These are phyloP conservation scores for Tribolium madens DNA, from an alignment of 1,140 invertebrate genomes.

Conservation along the genomic window DNA sequence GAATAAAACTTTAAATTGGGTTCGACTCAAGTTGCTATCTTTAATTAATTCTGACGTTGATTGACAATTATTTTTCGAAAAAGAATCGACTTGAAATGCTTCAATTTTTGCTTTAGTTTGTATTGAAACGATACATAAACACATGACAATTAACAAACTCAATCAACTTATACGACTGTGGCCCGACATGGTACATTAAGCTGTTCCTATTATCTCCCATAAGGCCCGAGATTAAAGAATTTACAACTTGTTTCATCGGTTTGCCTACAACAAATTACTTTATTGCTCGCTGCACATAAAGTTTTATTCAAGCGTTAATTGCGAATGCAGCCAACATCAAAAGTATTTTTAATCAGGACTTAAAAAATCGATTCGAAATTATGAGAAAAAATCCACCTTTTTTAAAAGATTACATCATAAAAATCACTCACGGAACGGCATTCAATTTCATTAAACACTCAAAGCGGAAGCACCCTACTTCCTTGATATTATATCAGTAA, in stretches of 20 bases:
- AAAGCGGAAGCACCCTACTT: conserved; percentile 30
- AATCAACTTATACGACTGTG: conserved; percentile 51
- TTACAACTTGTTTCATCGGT: conserved; percentile 45
- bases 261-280: conserved; percentile 45
- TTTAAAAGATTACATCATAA: conserved; percentile 23
- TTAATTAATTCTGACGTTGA: conserved; percentile 1
- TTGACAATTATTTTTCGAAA: not conserved
- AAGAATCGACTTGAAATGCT: too few species aligned
- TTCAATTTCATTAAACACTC: conserved; percentile 41
- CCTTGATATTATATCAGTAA: conserved; percentile 28
- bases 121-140: conserved; percentile 1
- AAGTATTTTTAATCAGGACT: not conserved
- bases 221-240: conserved; percentile 48
- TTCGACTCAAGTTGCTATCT: conserved; percentile 4
- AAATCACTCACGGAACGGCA: conserved; percentile 28
- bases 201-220: conserved; percentile 42
- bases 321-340: conserved; percentile 10
- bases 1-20: conserved; percentile 11
- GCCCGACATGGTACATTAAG: conserved; percentile 46
- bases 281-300: not conserved
- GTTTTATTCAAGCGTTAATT: not conserved
- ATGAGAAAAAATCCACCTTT: conserved; percentile 4
- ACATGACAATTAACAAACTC: conserved; percentile 47
- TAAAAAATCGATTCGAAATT: not conserved
- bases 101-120: not conserved